phyloP scores from a whole-genome alignment of 2,797 vertebrate genomes.

The Glyptemys insculpta region DNA sequence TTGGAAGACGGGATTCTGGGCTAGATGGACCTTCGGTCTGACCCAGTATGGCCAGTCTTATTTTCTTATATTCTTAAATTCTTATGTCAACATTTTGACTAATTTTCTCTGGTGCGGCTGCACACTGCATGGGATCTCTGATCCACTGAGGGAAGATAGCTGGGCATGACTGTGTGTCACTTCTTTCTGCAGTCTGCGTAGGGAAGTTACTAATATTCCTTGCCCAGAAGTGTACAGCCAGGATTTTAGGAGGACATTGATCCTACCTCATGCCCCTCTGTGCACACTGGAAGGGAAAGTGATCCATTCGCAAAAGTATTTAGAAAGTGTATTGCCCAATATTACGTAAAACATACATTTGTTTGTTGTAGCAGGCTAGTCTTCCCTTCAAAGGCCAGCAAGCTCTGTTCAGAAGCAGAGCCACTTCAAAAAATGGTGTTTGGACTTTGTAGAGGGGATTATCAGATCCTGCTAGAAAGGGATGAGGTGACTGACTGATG shows the following conservation, averaged over 20 bases:
- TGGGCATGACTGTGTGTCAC: neutral
- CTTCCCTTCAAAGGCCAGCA: neutral
- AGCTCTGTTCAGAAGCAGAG: neutral
- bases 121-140: fast-evolving
- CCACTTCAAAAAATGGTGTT: too few relatives aligned
- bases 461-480: neutral
- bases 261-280: neutral
- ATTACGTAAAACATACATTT: neutral
- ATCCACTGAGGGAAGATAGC: neutral
- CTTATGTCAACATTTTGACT: neutral
- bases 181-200: fast-evolving
- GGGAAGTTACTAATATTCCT: neutral
- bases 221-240: neutral
- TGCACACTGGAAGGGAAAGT: neutral
- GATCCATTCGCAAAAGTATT: neutral
- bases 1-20: too few relatives aligned
- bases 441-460: too few relatives aligned
- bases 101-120: neutral
- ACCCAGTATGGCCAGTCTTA: too few relatives aligned
- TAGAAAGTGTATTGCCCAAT: neutral
- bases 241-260: neutral
- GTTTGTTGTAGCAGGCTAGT: neutral
- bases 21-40: too few relatives aligned
- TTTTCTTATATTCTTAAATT: fast-evolving
- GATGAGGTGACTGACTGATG: neutral